Evolutionary conservation across 2,888 invertebrate genomes (phyloP), one percentile per base, ranked within the genome.

Genomic region (Drosophila meridionalis): DNA sequence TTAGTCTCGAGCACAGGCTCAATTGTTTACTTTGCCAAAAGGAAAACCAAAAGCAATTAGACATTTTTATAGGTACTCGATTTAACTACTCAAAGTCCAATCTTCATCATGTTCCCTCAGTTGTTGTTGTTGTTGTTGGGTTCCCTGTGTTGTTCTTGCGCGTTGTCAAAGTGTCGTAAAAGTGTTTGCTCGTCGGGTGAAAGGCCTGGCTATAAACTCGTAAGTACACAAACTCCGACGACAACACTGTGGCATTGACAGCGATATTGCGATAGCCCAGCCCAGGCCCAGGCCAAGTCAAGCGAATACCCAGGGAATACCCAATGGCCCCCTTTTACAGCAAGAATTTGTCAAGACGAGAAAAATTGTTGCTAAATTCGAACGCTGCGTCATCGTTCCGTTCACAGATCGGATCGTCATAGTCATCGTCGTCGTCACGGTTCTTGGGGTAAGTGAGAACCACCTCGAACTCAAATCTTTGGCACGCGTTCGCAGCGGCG

Each of bases 131-230:
- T 45, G 38, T 14, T 34, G 43, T 34, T 34, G 43, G 20, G 34
- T 4, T 45, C 26, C 36, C 34, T 65, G 68, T 68, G 75, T 66
- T 70, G 20, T 20, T 73, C 71, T 64, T 38, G 78, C 60, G 58
- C 63, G 73, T 77, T 82, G 90, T 82, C 80, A 82, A 62, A 73
- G 90, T 80, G 86, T 87, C 86, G 78, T 86, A 76, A 89, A 86
- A 87, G 26, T 75, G 86, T 82, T 80, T 75, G 67, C 52, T 60
- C 52, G 69, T 69, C 76, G 89, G 86, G 86, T 88, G 86, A 87
- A 87, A 87, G 86, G 88, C 77, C 62, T 57, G 57, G 57, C 65
- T 56, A 89, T 87, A 87, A 84, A 89, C 71, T 58, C 59, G 70
- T 82, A 75, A 83, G 81, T 83, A 73, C 83, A 76, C 73, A 57